A percentile compares a stretch with the other conserved stretches of the same genome.
These are phyloP conservation scores for Himalopsyche anomala DNA, from an alignment of 2,888 invertebrate species.

Conservation along the genomic window DNA sequence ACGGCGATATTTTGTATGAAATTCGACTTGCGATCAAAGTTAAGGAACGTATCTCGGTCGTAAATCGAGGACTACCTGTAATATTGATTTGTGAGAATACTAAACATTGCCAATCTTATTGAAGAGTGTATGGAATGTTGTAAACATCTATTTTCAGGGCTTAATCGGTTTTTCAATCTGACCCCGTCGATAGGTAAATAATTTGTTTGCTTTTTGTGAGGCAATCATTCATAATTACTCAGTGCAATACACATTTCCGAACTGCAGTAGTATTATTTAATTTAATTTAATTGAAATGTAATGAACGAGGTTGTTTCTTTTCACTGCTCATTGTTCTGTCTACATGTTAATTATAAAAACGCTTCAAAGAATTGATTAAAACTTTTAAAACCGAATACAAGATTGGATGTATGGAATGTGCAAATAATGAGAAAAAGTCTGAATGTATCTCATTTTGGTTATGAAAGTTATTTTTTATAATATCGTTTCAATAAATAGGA, in stretches of 20 bases:
- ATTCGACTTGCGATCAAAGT: no score
- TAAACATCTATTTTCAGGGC: no score
- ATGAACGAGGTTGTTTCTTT: not conserved
- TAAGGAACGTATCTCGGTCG: no score
- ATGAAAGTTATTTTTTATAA: conserved; percentile 43
- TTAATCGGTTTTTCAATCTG: not conserved
- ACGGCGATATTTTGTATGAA: no score
- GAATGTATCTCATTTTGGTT: conserved; percentile 42
- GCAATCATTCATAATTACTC: not conserved
- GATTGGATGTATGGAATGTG: conserved; percentile 37
- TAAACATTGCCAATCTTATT: no score
- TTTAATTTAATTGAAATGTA: not conserved
- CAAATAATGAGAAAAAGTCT: conserved; percentile 40
- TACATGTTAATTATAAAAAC: conserved; percentile 22
- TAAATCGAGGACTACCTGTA: no score
- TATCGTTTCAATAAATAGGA: conserved; percentile 36
- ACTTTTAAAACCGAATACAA: conserved; percentile 22
- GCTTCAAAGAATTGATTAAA: conserved; percentile 23
- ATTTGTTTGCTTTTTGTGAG: conserved; percentile 36
- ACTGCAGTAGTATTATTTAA: conserved; percentile 1
- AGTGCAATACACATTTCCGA: conserved; percentile 39
- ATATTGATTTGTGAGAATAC: no score
- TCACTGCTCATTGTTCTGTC: conserved; percentile 15
- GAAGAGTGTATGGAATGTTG: no score
- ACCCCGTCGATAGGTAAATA: not conserved